Conservation (phyloP, 2,888 invertebrate species). For the Netelia melanura region DNA sequence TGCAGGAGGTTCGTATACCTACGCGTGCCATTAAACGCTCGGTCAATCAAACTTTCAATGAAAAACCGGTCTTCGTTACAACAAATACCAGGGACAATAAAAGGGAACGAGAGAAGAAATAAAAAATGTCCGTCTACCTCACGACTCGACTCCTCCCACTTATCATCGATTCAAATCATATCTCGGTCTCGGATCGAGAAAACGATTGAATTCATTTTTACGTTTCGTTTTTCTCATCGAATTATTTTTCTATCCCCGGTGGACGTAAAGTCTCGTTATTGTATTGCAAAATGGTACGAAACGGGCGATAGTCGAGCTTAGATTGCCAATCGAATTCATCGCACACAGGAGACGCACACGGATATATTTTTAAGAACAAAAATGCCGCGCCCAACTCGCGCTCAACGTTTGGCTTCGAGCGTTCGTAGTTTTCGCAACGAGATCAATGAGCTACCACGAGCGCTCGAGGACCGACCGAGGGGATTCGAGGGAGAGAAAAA, state of each 20-base stretch:
- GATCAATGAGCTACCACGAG: slow-evolving; percentile 40
- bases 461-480: slow-evolving; percentile 44
- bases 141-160: slow-evolving; percentile 18
- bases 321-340: slow-evolving; percentile 49
- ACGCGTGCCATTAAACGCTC: slow-evolving; percentile 52
- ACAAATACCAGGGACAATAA: slow-evolving; percentile 32
- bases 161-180: slow-evolving; percentile 24
- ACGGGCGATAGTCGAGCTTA: slow-evolving; percentile 8
- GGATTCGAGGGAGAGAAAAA: slow-evolving; percentile 18
- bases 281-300: slow-evolving; percentile 48
- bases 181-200: slow-evolving; percentile 27
- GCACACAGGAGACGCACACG: neutral
- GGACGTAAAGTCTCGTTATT: slow-evolving; percentile 53
- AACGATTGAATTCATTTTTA: slow-evolving; percentile 28
- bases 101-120: slow-evolving; percentile 24
- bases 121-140: neutral
- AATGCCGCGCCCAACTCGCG: slow-evolving; percentile 59
- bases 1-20: slow-evolving; percentile 29
- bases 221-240: neutral
- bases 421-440: slow-evolving; percentile 60
- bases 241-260: neutral
- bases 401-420: slow-evolving; percentile 41
- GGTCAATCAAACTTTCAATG: slow-evolving; percentile 61
- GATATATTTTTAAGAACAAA: slow-evolving; percentile 44
- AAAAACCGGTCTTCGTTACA: slow-evolving; percentile 56